phyloP scores from a whole-genome alignment of 2,113 vertebrate species.

The Sphaerodactylus townsendi region DNA sequence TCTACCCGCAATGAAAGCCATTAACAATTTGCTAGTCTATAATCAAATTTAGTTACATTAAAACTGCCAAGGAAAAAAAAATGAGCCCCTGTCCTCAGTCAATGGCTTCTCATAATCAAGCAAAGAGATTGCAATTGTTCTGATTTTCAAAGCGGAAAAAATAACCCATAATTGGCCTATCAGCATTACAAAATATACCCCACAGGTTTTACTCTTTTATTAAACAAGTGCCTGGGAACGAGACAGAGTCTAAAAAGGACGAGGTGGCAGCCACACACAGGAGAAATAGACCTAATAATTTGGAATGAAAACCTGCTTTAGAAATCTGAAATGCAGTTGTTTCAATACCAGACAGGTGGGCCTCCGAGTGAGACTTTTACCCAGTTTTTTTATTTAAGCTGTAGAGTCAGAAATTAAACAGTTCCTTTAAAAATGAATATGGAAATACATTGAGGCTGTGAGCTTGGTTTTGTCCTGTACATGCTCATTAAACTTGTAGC shows the following conservation, averaged over 20 bases:
- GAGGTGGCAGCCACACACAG: background rate
- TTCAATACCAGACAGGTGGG: background rate
- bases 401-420: background rate
- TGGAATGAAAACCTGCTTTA: background rate
- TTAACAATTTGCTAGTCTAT: background rate
- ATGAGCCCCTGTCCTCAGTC: background rate
- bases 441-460: too few species aligned
- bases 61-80: background rate
- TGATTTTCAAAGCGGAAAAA: background rate
- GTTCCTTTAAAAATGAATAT: too few species aligned
- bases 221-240: background rate
- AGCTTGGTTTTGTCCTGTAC: too few species aligned
- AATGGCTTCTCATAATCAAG: background rate
- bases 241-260: background rate
- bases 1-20: background rate
- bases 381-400: background rate
- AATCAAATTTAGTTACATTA: slow-evolving; percentile 5
- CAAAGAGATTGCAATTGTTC: background rate
- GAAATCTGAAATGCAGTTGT: background rate
- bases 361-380: background rate
- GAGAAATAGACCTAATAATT: background rate
- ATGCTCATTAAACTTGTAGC: too few species aligned
- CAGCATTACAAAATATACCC: background rate
- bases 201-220: background rate
- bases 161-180: slow-evolving; percentile 5